A percentile compares a stretch with the other conserved stretches of the same genome.
phyloP scores from a whole-genome alignment of 2,797 vertebrate species.

The Pseudochaenichthys georgianus region DNA sequence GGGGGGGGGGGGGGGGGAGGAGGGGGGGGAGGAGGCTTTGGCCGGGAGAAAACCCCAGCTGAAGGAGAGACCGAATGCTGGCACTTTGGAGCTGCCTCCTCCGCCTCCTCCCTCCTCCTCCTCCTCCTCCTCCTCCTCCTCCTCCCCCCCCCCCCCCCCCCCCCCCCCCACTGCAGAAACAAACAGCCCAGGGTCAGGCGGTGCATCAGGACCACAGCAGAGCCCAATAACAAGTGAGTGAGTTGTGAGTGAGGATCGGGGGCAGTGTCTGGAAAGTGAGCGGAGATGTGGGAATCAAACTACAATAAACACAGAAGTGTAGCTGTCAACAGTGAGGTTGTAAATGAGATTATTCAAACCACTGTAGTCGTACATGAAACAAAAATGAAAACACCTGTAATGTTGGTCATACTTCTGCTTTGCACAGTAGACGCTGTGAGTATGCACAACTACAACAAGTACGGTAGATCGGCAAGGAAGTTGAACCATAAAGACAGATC shows the following conservation, averaged over 20 bases:
- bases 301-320: neutral
- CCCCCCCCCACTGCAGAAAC: slow-evolving; percentile 78
- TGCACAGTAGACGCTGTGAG: neutral
- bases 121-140: too few species aligned
- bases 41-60: slow-evolving; percentile 86
- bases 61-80: slow-evolving; percentile 84
- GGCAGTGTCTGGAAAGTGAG: neutral
- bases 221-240: neutral
- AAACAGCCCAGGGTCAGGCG: slow-evolving; percentile 37
- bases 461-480: neutral
- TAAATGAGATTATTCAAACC: neutral
- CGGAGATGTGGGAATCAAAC: neutral
- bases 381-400: neutral
- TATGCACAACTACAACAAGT: neutral
- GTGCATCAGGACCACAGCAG: neutral
- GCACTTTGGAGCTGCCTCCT: too few species aligned
- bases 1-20: slow-evolving; percentile 14
- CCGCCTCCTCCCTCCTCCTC: too few species aligned
- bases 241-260: neutral
- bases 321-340: neutral
- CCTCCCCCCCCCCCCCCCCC: too few species aligned
- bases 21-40: slow-evolving; percentile 84
- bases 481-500: neutral
- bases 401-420: neutral
- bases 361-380: neutral